Evolutionary conservation across 2,113 vertebrate genomes (phyloP).

Genomic region (Mionectes macconnelli): DNA sequence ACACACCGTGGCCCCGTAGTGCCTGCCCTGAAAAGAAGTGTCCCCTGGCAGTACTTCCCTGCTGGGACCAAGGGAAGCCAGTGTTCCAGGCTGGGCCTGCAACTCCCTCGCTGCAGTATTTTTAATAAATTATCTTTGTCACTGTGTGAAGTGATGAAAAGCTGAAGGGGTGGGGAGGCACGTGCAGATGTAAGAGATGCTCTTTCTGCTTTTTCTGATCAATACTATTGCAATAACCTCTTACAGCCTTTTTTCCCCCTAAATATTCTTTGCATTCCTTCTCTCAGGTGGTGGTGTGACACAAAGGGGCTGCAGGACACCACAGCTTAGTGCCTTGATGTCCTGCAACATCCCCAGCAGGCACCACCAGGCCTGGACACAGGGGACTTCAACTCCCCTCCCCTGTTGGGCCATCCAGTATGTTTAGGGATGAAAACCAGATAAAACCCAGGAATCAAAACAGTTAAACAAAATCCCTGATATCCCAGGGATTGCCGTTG

Average conservation of each 20-base stretch:
- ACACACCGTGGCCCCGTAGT: rapidly evolving
- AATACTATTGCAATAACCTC: background rate
- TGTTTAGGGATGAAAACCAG: background rate
- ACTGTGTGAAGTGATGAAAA: conserved; percentile 46
- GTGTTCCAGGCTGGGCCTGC: background rate
- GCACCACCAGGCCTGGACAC: background rate
- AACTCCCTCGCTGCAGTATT: background rate
- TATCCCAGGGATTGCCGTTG: background rate
- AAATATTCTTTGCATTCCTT: background rate
- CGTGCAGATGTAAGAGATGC: background rate
- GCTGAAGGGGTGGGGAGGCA: background rate
- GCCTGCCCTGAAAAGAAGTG: background rate
- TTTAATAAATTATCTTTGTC: conserved; percentile 23
- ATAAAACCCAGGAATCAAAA: background rate
- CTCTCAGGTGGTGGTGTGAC: background rate
- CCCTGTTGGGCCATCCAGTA: background rate
- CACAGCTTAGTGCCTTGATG: background rate
- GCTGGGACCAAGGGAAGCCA: background rate
- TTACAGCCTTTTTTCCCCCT: background rate
- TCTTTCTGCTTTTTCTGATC: conserved; percentile 7
- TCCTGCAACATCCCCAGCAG: background rate
- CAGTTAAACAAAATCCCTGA: background rate
- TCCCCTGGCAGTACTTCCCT: background rate
- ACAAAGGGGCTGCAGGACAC: background rate
- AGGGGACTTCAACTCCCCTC: background rate